Base-by-base conservation (phyloP, 2,113 vertebrate genomes). In the Tragulus kanchil region DNA sequence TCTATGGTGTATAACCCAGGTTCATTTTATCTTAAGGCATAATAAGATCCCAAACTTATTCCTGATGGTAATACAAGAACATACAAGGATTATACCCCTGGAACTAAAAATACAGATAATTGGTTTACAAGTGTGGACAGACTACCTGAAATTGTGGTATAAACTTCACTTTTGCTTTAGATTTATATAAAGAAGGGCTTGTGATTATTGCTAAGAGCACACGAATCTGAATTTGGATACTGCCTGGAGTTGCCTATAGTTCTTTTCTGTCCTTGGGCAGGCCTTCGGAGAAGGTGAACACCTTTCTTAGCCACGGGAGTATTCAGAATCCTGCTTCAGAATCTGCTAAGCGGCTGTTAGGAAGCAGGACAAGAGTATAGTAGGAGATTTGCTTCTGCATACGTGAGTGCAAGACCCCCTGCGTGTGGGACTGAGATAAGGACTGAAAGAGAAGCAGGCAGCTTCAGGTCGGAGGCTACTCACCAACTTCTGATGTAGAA, bases 101-200 rank as follows among this genome's bases (percentile, higher is more conserved):
- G 58, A 82, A 52, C 15, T 13, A 31, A 79, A 93, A 50, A 6
- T 87, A 31, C 69, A 61, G 61, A 85, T 69, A 69, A 54, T 59
- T 95, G 31, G 25, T 78, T 92, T 90, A 67, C n/a, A 45, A 62
- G 52, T 48, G 52, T 69, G 45, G 56, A 94, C 50, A 75, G 21
- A 62, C n/a, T 52, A 26, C 48, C 61, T 96, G 65, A 84, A 92
- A 90, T n/a, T 81, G 67, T 71, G 36, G 42, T 36, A 21, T 65
- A n/a, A 75, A 61, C 26, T 87, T 89, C 48, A 61, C 48, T 90
- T 93, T 90, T 88, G 58, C 31, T 90, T 15, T 67, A 19, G 69
- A 56, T 97, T 95, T 85, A 56, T 82, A 54, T 36, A 54, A 94
- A 90, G 36, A 95, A 78, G 31, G 3, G 45, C 9, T 58, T 90